A percentile compares a stretch with the other conserved stretches of the same genome.
Evolutionary conservation across 2,888 invertebrate species (phyloP).

Genomic region (Lottia gigantea): DNA sequence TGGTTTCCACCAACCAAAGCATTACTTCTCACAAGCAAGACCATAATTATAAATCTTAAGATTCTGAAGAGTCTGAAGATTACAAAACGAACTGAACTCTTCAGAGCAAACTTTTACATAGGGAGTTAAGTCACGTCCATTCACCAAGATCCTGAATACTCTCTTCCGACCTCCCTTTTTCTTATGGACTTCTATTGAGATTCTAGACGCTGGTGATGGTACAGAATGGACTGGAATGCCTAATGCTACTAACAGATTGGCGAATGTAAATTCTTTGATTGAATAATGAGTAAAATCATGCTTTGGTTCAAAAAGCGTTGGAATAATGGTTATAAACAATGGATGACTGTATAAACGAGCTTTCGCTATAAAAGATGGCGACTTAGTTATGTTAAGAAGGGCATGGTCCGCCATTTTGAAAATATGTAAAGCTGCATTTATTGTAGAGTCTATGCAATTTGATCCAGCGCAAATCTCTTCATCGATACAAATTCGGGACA

Average conservation of each 20-base stretch:
- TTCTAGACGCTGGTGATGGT: conserved; percentile 12
- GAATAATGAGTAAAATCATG: background rate
- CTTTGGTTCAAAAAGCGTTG: conserved; percentile 3
- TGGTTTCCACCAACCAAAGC: no score
- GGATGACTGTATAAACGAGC: conserved; percentile 17
- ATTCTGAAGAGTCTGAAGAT: background rate
- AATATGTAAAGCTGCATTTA: conserved; percentile 6
- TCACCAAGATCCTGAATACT: conserved; percentile 2
- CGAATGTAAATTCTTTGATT: conserved; percentile 10
- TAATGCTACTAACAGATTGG: conserved; percentile 11
- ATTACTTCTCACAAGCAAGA: background rate
- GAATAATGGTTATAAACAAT: conserved; percentile 7
- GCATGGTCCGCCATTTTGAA: conserved; percentile 21
- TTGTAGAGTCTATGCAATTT: background rate
- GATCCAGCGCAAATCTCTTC: background rate
- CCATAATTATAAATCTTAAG: background rate
- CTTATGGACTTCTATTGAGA: conserved; percentile 16
- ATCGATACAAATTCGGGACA: background rate
- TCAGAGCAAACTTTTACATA: background rate
- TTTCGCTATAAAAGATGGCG: conserved; percentile 15
- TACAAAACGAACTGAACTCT: background rate
- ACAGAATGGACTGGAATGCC: conserved; percentile 2
- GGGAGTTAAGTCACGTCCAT: conserved; percentile 17
- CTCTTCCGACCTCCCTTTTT: background rate
- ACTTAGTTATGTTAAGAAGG: conserved; percentile 15